Evolutionary conservation across 2,113 vertebrate genomes (phyloP), one percentile per base, ranked within the genome.

Genomic region (Garra rufa): DNA sequence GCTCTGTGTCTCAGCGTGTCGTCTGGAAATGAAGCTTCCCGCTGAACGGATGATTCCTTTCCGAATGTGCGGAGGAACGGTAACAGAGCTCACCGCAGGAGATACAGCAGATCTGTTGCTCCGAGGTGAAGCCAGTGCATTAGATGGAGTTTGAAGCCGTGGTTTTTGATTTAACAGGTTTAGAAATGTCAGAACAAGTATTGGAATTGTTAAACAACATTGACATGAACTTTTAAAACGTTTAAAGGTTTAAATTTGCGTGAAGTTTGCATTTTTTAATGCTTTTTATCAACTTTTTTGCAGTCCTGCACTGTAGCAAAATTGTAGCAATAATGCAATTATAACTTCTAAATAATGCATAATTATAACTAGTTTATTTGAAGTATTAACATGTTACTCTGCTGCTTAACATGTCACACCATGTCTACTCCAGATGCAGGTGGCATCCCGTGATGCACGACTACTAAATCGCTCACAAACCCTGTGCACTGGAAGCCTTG

Each of bases 21-120:
- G 24, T 19, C 55, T 63, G 52, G 38, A 55, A 75, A 75, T 50
- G 73, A 75, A 50, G 34, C 52, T 78, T 59, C 76, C 21, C 34
- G 55, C 55, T 11, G 30, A 57, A 57, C 17, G 21, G 50, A 55
- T 76, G 19, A 57, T 41, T 77, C 52, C 28, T 55, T 14, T 52
- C 48, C 26, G 2, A 52, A 21, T 52, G 26, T 3, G 24, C 46
- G 4, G 46, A 75, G 73, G 46, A 55, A 76, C 28, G 48, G 65
- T 41, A 73, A 24, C 70, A 15, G 70, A 73, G 43, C 70, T 73
- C 70, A 1, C 70, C 6, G 3, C 11, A 44, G 75, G 75, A 77
- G 46, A 76, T n/a, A 34, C 28, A 41, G 34, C 17, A 59, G 11
- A 38, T 77, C 75, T 57, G 74, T 34, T 55, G 19, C 13, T 9